Evolutionary conservation across 1,140 invertebrate species (phyloP), one percentile per base, ranked within the genome.

Genomic region (Heterodera carotae): DNA sequence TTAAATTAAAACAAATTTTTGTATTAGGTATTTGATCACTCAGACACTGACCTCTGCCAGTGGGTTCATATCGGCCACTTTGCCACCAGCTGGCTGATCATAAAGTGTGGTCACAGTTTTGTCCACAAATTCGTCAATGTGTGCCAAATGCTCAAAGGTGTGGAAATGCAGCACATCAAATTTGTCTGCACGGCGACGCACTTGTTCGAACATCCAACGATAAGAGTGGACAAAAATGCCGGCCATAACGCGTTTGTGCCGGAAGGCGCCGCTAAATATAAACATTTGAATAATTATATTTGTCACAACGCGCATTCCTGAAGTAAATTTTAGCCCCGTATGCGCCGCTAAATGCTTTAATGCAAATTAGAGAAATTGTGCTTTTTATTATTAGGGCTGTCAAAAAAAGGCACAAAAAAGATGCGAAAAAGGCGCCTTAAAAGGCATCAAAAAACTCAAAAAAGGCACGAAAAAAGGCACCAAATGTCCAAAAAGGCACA

Each of bases 121-220:
- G 48, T 4, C 48, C 48, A 56, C 18, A 22, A 56, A 56, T 18
- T 71, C 69, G 33, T 71, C 69, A 22, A 71, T 22, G 34, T 56
- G 33, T 18, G 43, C 25, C 48, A 71, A 71, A 48, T 70, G 69
- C 22, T 34, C 69, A n/a, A 33, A 48, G 3, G 69, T 71, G 33
- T 71, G 69, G 34, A 71, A 71, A 22, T 71, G 69, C n/a, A 71
- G 33, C 18, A 71, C 33, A 22, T 71, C 69, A 10, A 71, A 71
- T 48, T 71, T 71, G 22, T 48, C 15, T 6, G 69, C 69, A 25
- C 33, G 48, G 22, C 22, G 29, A 29, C 69, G 39, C 31, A 71
- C 33, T 25, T 71, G 36, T 7, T 71, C n/a, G n/a, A 71, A 71
- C n/a, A 71, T 25, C 39, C 36, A 48, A 5, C 48, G 48, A 56